Evolutionary conservation across 2,113 vertebrate species (phyloP), one percentile per base, ranked within the genome.

Genomic region (Turnix velox): DNA sequence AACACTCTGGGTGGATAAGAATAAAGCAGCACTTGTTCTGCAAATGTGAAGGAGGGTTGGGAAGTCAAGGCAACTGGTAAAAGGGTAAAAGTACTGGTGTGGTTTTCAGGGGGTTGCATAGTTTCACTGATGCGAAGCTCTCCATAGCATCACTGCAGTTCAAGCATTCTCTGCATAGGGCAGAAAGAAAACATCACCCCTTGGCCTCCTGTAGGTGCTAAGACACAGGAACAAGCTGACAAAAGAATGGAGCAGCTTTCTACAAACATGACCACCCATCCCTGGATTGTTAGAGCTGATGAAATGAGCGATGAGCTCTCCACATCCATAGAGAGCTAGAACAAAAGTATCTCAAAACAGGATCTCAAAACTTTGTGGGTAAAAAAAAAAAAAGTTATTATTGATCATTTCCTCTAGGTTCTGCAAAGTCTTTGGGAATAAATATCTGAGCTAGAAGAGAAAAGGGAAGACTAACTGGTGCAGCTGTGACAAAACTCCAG

Each of bases 51-150:
- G 54, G 66, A 79, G 33, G 31, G 71, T 31, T 12, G 46, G 62
- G 89, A 93, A 92, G 91, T 91, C 84, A 81, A 84, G 83, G 93
- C 76, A 93, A 92, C 83, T 59, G 59, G 72, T 49, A 55, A 27
- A 33, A 54, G 59, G 80, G 83, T 51, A 74, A 46, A 73, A 94
- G 72, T 23, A 83, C 67, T 3, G 62, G 85, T 14, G 68, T 14
- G 25, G 79, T 45, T 83, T 76, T 79, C 76, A 92, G 67, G 39
- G 79, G 18, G 5, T 30, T 1, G 9, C 87, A 40, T 87, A 67
- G 25, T 87, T 90, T 63, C 80, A 4, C 45, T 35, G 3, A 18
- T 2, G 39, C 63, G 84, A 27, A 81, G 84, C 61, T 93, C 89
- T 78, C 80, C 89, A 84, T 59, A 81, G 89, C 77, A 78, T 23